These are phyloP conservation scores for Ptilodon capucinus DNA, from an alignment of 2,888 invertebrate genomes.

Conservation along the genomic window DNA sequence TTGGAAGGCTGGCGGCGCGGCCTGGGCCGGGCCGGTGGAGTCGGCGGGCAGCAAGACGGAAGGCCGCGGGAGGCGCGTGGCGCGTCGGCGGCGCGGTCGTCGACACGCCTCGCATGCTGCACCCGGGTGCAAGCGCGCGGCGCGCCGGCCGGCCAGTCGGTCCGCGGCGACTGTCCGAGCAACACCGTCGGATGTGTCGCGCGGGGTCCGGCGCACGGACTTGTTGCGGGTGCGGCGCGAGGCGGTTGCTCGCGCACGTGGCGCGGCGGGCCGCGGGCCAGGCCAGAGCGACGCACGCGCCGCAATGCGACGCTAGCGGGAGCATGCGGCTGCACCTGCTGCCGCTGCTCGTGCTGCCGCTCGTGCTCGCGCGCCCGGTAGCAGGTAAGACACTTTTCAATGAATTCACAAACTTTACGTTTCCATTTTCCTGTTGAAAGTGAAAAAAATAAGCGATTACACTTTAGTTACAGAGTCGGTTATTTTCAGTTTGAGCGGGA, in stretches of 20 bases:
- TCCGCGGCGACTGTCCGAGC: slow-evolving; percentile 67
- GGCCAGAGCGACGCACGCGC: slow-evolving; percentile 60
- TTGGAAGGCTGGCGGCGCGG: slow-evolving; percentile 5
- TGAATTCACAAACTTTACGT: neutral
- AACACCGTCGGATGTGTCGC: slow-evolving; percentile 54
- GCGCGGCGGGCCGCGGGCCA: slow-evolving; percentile 39
- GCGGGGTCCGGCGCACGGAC: slow-evolving; percentile 36
- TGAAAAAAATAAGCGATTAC: neutral
- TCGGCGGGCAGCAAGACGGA: slow-evolving; percentile 31
- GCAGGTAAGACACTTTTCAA: slow-evolving; percentile 56
- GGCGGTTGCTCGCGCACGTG: slow-evolving; percentile 44
- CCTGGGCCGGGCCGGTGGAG: slow-evolving; percentile 2
- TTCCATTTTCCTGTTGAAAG: neutral
- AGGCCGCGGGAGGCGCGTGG: slow-evolving; percentile 47
- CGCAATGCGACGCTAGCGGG: slow-evolving; percentile 72
- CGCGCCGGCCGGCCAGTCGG: slow-evolving; percentile 46
- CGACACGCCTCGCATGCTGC: slow-evolving; percentile 46
- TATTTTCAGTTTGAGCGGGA: neutral
- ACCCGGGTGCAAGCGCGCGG: slow-evolving; percentile 40
- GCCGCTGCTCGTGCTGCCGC: slow-evolving; percentile 78
- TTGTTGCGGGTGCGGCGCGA: slow-evolving; percentile 48
- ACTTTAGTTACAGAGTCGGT: neutral
- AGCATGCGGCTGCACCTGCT: slow-evolving; percentile 79
- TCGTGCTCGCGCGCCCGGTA: slow-evolving; percentile 76
- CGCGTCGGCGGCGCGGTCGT: slow-evolving; percentile 42